Evolutionary conservation across 1,140 invertebrate genomes (phyloP), one percentile per base, ranked within the genome.

Genomic region (Caenorhabditis briggsae): DNA sequence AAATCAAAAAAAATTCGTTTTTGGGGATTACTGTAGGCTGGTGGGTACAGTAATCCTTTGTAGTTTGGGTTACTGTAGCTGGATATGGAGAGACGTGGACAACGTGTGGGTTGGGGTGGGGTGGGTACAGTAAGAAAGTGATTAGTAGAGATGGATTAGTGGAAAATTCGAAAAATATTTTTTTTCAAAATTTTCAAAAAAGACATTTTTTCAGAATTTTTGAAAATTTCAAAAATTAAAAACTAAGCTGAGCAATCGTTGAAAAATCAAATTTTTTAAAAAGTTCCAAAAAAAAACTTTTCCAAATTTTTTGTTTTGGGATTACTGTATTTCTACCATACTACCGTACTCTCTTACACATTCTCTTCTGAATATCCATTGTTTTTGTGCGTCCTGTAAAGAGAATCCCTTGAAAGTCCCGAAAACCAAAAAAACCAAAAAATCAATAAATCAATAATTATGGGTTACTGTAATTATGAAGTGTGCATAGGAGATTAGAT

Each of bases 391-490:
- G 43, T 43, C 53, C 70, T 78, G 70, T 5, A 78, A 46, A 46
- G 59, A 16, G 33, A 25, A 41, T 12, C 33, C 33, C 33, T 33
- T 33, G 33, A 33, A 33, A 33, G 3, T 33, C 33, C 33, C 8
- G 33, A 46, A 70, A 43, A 70, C 33, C 9, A 23, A 50, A 14
- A 78, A 74, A 74, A 74, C 33, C 1, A 33, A 33, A 33, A 33
- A 33, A 33, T 33, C 33, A 33, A 33, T 33, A 33, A 33, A 33
- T 33, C 33, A 50, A 18, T 46, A 59, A 14, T 59, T 14, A 16
- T 43, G 64, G 70, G 2, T 78, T 48, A 78, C 43, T 50, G 70
- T 78, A 50, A n/a, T n/a, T n/a, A n/a, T n/a, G n/a, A n/a, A n/a
- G n/a, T n/a, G 70, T 20, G 61, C 18, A 16, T 78, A 33, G 46